Evolutionary conservation across 2,888 invertebrate genomes (phyloP).

Genomic region (Alcis repandata): DNA sequence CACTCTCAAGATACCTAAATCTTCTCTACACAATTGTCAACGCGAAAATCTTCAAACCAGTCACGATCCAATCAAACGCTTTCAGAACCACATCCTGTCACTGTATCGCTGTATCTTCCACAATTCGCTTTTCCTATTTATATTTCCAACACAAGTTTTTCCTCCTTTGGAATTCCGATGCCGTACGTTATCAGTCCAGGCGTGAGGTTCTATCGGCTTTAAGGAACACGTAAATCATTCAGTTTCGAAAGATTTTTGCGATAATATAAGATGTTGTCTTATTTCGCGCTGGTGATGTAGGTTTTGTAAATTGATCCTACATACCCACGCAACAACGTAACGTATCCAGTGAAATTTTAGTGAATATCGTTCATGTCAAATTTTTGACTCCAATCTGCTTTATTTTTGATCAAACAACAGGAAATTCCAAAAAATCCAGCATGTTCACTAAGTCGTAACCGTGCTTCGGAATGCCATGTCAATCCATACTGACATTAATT

Average conservation of each 20-base stretch:
- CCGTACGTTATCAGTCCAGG: slow-evolving; percentile 27
- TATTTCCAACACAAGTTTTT: slow-evolving; percentile 31
- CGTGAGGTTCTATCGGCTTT: slow-evolving; percentile 27
- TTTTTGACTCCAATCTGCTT: too few species aligned
- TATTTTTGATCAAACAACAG: not conserved
- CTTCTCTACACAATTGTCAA: slow-evolving; percentile 19
- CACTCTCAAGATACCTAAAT: not conserved
- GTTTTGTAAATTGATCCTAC: not conserved
- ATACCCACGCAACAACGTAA: too few species aligned
- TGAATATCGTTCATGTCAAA: too few species aligned
- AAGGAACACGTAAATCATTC: slow-evolving; percentile 35
- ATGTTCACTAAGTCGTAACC: not conserved
- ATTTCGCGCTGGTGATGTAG: slow-evolving; percentile 10
- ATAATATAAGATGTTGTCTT: slow-evolving; percentile 19
- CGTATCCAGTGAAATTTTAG: too few species aligned
- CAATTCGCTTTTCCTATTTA: slow-evolving; percentile 26
- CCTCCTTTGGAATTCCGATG: slow-evolving; percentile 29
- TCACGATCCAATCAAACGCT: slow-evolving; percentile 35
- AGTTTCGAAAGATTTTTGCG: slow-evolving; percentile 20
- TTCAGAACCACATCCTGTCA: slow-evolving; percentile 30
- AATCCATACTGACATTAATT: slow-evolving; percentile 9
- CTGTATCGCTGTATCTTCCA: slow-evolving; percentile 27
- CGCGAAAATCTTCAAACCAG: slow-evolving; percentile 15
- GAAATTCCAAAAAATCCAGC: not conserved
- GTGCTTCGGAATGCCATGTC: not conserved